phyloP scores from a whole-genome alignment of 2,113 vertebrate genomes.

The Merops nubicus region DNA sequence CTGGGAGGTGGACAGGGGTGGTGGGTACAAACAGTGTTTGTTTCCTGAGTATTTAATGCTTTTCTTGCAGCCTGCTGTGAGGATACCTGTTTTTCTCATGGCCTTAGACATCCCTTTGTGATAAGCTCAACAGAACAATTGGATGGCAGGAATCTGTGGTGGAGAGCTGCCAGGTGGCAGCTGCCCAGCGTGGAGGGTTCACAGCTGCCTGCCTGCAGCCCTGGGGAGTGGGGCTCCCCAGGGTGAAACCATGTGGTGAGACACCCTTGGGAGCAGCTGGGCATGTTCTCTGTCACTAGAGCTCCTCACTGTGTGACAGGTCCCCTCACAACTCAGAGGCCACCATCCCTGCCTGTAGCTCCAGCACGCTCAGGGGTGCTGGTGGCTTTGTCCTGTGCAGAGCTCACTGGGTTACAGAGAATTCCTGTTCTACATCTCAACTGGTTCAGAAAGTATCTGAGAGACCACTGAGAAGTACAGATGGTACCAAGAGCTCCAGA shows the following conservation, averaged over 20 bases:
- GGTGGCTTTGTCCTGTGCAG: neutral
- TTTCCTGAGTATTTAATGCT: fast-evolving
- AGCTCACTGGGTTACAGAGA: neutral
- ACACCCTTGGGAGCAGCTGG: neutral
- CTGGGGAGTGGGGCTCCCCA: too few relatives aligned
- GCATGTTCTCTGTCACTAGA: neutral
- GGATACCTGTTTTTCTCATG: neutral
- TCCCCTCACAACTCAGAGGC: neutral
- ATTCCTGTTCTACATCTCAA: neutral
- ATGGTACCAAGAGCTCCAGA: neutral
- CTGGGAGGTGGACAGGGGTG: neutral
- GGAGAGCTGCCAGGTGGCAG: neutral
- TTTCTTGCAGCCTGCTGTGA: fast-evolving
- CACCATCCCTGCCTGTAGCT: neutral
- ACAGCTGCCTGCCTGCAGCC: too few relatives aligned
- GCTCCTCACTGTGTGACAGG: neutral
- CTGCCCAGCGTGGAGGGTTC: fast-evolving
- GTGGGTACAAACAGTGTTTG: neutral
- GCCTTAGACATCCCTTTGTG: neutral
- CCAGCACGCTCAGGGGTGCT: neutral
- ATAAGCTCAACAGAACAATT: fast-evolving
- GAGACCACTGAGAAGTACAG: neutral
- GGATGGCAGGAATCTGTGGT: neutral
- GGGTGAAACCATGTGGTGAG: neutral
- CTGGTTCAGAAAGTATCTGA: neutral